phyloP scores from a whole-genome alignment of 1,140 invertebrate genomes.

The Oryzaephilus surinamensis region DNA sequence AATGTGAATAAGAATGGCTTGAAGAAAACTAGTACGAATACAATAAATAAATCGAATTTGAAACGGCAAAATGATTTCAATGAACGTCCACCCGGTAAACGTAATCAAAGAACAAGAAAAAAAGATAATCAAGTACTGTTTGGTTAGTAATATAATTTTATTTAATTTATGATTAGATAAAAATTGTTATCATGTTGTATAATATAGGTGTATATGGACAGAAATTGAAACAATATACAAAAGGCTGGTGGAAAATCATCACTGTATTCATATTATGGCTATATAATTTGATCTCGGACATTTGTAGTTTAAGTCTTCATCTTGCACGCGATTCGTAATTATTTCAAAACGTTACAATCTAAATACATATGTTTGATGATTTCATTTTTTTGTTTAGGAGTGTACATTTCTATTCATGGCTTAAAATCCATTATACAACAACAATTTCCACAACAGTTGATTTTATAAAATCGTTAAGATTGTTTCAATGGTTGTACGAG shows the following conservation, averaged over 20 bases:
- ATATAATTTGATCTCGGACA: slow-evolving; percentile 64
- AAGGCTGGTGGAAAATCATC: slow-evolving; percentile 56
- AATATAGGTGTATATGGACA: slow-evolving; percentile 26
- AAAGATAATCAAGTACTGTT: slow-evolving; percentile 27
- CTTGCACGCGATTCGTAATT: slow-evolving; percentile 65
- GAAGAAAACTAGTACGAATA: slow-evolving; percentile 27
- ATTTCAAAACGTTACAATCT: slow-evolving; percentile 35
- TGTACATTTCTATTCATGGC: slow-evolving; percentile 23
- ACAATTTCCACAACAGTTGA: no score
- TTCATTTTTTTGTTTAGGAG: slow-evolving; percentile 13
- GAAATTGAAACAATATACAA: slow-evolving; percentile 45
- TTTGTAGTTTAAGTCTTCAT: slow-evolving; percentile 63
- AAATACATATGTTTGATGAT: neutral
- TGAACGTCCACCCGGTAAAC: slow-evolving; percentile 28
- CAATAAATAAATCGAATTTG: no score
- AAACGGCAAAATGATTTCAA: slow-evolving; percentile 19
- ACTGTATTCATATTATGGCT: slow-evolving; percentile 63
- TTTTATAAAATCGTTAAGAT: slow-evolving; percentile 24
- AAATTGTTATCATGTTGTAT: neutral
- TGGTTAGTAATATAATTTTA: slow-evolving; percentile 23
- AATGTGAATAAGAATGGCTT: slow-evolving; percentile 24
- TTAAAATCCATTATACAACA: slow-evolving; percentile 21
- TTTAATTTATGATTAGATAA: neutral
- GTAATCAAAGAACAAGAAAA: slow-evolving; percentile 27
- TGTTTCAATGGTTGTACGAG: slow-evolving; percentile 32